phyloP scores from a whole-genome alignment of 2,888 invertebrate species.

The Marronus borbonicus region DNA sequence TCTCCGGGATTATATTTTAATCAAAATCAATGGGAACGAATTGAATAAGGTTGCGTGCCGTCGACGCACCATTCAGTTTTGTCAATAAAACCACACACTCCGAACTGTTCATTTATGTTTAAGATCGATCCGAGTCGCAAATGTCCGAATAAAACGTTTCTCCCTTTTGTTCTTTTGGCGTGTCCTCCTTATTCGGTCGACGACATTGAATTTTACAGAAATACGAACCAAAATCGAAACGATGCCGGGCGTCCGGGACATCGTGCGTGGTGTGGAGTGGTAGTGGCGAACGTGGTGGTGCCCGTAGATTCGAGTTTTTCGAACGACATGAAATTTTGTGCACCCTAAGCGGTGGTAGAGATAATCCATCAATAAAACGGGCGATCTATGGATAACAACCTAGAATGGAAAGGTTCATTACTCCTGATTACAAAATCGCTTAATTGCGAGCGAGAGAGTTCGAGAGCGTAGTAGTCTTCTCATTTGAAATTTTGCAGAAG shows the following conservation, averaged over 20 bases:
- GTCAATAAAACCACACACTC: constrained; percentile 47
- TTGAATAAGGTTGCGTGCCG: constrained; percentile 51
- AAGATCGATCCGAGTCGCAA: constrained; percentile 45
- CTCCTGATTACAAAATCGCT: not conserved
- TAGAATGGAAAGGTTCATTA: constrained; percentile 9
- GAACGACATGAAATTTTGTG: constrained; percentile 22
- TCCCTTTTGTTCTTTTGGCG: not conserved
- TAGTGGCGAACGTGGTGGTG: not conserved
- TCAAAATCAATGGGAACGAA: constrained; percentile 50
- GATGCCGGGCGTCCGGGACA: constrained; percentile 4
- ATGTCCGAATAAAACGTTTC: constrained; percentile 43
- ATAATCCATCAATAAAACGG: constrained; percentile 27
- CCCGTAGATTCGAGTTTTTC: constrained; percentile 9
- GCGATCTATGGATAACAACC: not conserved
- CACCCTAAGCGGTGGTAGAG: not conserved
- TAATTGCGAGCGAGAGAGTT: constrained; percentile 5
- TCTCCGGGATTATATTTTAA: constrained; percentile 49
- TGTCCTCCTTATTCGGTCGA: constrained; percentile 19
- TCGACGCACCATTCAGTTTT: constrained; percentile 46
- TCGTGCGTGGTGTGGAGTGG: not conserved
- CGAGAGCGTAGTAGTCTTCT: too few species aligned
- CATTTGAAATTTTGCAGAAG: too few species aligned
- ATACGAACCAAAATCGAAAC: not conserved
- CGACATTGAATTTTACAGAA: constrained; percentile 28
- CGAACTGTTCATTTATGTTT: constrained; percentile 46